Base-by-base conservation (phyloP, 2,113 vertebrate species). In the Bambusicola thoracicus region DNA sequence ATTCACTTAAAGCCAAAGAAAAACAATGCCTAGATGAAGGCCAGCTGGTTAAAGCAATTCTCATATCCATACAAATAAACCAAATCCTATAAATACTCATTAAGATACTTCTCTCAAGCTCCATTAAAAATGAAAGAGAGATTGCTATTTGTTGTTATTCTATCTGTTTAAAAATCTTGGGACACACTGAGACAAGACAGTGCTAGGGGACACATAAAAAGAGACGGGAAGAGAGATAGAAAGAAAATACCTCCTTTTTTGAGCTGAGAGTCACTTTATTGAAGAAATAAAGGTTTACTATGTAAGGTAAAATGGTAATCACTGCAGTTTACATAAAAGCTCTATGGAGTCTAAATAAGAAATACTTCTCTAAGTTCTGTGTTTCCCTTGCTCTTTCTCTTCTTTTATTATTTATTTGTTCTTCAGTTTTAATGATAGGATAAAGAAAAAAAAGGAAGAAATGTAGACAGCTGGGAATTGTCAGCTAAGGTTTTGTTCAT, bases 241-340 rank as follows among this genome's bases (percentile, higher is more conserved):
- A 41, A 70, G 30, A 75, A 82, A 80, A 70, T 46, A 7, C n/a
- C 0, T 2, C 2, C 2, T 15, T 80, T 88, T 85, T 59, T 51
- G 67, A 92, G 93, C 87, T 36, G 7, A 63, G 44, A 84, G 20
- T 73, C 59, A 51, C 18, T 93, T 92, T 89, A 77, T 55, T 92
- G 84, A 91, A 82, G 90, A 93, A 95, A 93, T 87, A 92, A 93
- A 93, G 34, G 55, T 81, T 81, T 95, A 29, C 38, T 81, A 38
- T 46, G 75, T 74, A 90, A 94, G 76, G 32, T 66, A 41, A 95
- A 80, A 93, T 88, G 93, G 11, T 56, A 73, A 84, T 84, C 59
- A 32, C 29, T 77, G 65, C 65, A 81, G 27, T 92, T 79, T 89
- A 36, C 79, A 82, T 86, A 46, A 79, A 95, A 59, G 40, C 77